Conservation (phyloP, 2,113 vertebrate genomes). For the Dolichallabes microphthalmus region DNA sequence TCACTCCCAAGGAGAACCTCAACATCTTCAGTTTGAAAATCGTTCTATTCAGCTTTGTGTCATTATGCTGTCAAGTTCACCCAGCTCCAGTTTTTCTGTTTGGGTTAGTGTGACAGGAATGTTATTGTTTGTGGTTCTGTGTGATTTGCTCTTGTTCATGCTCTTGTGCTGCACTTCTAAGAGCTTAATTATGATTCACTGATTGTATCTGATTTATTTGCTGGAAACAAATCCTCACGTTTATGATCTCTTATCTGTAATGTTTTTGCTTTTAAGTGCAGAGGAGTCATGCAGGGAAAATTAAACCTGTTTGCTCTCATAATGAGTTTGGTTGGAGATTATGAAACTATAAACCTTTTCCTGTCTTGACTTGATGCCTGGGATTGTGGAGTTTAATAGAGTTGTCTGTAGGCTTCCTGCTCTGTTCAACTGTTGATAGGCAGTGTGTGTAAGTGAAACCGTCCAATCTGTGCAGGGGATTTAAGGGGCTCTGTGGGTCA, state of each 20-base stretch:
- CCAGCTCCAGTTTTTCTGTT: not conserved
- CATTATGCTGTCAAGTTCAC: not conserved
- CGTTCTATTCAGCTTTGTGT: not conserved
- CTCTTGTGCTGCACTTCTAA: not conserved
- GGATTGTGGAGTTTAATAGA: not conserved
- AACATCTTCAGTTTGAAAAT: no score
- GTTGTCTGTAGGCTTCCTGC: not conserved
- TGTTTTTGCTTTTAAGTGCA: not conserved
- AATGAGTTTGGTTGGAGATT: not conserved
- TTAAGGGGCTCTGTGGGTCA: conserved; percentile 1
- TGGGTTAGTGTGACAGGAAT: not conserved
- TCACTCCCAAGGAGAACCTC: no score
- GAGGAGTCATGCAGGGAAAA: not conserved
- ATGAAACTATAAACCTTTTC: not conserved
- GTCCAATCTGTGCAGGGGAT: not conserved
- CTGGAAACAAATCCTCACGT: not conserved
- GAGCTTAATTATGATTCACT: conserved; percentile 1
- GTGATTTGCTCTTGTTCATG: not conserved
- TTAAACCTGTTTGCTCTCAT: not conserved
- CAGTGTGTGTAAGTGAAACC: conserved; percentile 2
- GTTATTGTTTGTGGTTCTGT: not conserved
- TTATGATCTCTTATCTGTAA: not conserved
- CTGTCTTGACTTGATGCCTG: not conserved
- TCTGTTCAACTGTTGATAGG: not conserved
- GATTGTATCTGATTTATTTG: not conserved